A percentile compares a stretch with the other conserved stretches of the same genome.
phyloP scores from a whole-genome alignment of 2,888 invertebrate genomes.

The Caenorhabditis doughertyi region DNA sequence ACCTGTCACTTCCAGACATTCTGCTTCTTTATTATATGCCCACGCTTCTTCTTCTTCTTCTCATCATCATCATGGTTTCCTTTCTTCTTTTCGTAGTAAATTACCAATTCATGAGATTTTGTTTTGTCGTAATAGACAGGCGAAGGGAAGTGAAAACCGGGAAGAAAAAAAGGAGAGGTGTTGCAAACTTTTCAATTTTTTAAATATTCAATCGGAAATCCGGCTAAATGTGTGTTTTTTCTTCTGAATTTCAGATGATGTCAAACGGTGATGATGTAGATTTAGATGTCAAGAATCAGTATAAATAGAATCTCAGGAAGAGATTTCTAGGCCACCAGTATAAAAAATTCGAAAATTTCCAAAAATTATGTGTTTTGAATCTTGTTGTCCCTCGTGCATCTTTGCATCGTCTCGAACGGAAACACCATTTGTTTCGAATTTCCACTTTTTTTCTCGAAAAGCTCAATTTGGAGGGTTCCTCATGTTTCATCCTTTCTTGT shows the following conservation, averaged over 20 bases:
- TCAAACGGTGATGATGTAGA: not conserved
- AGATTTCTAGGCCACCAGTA: too few relatives aligned
- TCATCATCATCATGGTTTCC: too few relatives aligned
- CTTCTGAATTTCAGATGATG: not conserved
- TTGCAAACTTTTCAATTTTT: constrained; percentile 1
- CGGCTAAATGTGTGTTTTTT: not conserved
- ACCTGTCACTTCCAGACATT: not conserved
- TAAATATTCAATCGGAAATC: constrained; percentile 19
- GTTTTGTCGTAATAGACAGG: not conserved
- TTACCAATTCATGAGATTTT: constrained; percentile 23
- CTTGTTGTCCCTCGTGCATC: not conserved
- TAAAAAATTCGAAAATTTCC: not conserved
- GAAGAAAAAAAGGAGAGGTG: not conserved
- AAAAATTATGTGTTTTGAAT: not conserved
- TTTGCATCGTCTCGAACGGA: constrained; percentile 3
- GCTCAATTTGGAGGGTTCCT: not conserved
- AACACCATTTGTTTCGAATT: constrained; percentile 16
- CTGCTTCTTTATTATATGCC: not conserved
- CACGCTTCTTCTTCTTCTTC: not conserved
- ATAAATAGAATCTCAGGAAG: not conserved
- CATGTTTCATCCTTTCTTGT: not conserved
- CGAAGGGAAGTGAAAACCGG: not conserved
- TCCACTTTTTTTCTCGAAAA: not conserved
- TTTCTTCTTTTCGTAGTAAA: not conserved
- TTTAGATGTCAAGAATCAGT: not conserved